phyloP scores from a whole-genome alignment of 2,113 vertebrate species.

The Struthio camelus region DNA sequence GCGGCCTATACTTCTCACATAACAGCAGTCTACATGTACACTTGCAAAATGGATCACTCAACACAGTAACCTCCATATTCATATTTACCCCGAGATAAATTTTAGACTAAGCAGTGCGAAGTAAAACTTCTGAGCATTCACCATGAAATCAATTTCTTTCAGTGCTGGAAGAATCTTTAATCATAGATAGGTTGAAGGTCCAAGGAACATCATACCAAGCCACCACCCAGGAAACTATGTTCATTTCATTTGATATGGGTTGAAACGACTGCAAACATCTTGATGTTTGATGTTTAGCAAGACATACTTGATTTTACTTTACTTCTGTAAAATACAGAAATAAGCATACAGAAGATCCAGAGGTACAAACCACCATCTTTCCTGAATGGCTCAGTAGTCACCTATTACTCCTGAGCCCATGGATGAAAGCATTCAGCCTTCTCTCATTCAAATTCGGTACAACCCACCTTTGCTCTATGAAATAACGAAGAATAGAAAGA shows the following conservation, averaged over 20 bases:
- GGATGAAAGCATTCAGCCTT: not conserved
- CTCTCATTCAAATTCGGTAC: not conserved
- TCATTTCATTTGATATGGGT: not conserved
- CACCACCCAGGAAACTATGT: not conserved
- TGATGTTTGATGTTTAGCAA: not conserved
- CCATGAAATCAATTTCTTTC: not conserved
- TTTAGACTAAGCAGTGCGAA: not conserved
- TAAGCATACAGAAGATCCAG: not conserved
- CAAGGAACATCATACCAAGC: not conserved
- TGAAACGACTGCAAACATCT: not conserved
- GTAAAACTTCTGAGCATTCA: not conserved
- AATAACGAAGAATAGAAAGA: not conserved
- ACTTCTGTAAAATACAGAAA: not conserved
- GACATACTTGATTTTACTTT: not conserved
- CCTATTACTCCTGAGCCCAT: not conserved
- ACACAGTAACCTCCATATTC: not conserved
- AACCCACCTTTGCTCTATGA: not conserved
- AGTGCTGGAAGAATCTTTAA: not conserved
- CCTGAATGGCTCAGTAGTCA: not conserved
- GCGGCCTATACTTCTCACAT: not conserved
- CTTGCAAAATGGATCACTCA: not conserved
- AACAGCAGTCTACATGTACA: not conserved
- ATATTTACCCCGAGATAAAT: not conserved
- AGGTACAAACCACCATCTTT: not conserved
- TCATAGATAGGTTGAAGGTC: not conserved